A percentile compares a stretch with the other conserved stretches of the same genome.
Conservation (phyloP, 2,888 invertebrate species). For the Nephrotoma flavescens region DNA sequence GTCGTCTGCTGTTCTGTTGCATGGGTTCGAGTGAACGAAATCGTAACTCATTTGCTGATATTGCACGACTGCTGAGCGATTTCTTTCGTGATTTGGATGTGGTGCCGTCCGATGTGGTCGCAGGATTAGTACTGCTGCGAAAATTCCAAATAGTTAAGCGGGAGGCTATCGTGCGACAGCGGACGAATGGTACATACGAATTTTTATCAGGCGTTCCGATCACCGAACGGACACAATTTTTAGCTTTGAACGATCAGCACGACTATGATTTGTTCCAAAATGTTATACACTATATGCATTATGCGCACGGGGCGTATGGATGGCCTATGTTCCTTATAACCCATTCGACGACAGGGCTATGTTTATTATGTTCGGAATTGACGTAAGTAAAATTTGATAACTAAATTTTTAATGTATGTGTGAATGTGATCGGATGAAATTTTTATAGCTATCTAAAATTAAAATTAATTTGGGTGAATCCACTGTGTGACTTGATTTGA, state of each 20-base stretch:
- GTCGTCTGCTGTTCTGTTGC: constrained; percentile 68
- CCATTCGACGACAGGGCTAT: constrained; percentile 50
- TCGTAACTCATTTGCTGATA: constrained; percentile 71
- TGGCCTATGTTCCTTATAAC: constrained; percentile 77
- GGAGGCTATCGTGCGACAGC: constrained; percentile 56
- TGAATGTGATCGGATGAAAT: background rate
- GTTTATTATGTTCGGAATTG: constrained; percentile 53
- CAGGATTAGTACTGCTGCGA: constrained; percentile 63
- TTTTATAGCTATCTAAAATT: background rate
- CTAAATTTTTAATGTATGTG: background rate
- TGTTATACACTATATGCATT: constrained; percentile 71
- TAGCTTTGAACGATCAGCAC: constrained; percentile 58
- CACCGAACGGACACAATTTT: constrained; percentile 65
- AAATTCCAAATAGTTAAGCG: constrained; percentile 68
- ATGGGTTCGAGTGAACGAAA: constrained; percentile 60
- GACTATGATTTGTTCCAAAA: constrained; percentile 49
- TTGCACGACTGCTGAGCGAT: constrained; percentile 67
- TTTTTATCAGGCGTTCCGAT: constrained; percentile 74
- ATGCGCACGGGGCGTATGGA: constrained; percentile 72
- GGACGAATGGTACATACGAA: constrained; percentile 68
- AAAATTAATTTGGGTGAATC: background rate
- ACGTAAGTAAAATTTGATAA: constrained; percentile 30
- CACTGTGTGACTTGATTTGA: too few species aligned
- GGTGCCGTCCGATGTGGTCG: constrained; percentile 75
- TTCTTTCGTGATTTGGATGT: constrained; percentile 81